Conservation (phyloP, 2,113 vertebrate species). For the Nycticryphes semicollaris region DNA sequence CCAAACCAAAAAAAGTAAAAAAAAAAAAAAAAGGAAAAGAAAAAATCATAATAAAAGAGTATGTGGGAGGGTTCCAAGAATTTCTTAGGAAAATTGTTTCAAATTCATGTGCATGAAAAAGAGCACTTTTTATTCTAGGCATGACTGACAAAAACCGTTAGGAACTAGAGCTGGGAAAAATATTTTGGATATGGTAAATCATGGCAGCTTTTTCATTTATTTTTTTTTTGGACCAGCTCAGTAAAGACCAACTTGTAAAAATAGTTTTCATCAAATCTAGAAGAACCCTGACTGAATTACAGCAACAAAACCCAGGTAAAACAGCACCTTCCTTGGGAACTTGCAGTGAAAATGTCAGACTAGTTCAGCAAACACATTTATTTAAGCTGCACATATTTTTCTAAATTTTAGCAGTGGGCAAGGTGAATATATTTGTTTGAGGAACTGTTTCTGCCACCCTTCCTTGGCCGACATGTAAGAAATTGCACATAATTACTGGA, state of each 20-base stretch:
- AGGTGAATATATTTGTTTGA: neutral
- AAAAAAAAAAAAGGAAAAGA: neutral
- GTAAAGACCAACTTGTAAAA: neutral
- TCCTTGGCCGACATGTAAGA: neutral
- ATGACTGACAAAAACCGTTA: neutral
- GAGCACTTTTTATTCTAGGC: neutral
- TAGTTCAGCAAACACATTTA: neutral
- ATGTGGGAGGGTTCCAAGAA: neutral
- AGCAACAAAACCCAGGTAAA: neutral
- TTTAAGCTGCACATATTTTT: neutral
- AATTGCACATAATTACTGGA: neutral
- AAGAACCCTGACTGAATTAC: neutral
- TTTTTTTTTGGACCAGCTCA: neutral
- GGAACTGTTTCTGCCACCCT: neutral
- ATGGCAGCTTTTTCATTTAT: neutral
- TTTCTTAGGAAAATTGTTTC: neutral
- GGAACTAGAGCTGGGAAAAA: neutral
- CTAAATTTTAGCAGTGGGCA: neutral
- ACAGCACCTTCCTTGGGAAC: neutral
- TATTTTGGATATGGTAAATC: neutral
- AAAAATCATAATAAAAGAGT: neutral
- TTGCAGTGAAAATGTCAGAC: neutral
- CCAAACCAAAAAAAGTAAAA: neutral
- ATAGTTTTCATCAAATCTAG: neutral
- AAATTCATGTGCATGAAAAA: neutral